phyloP scores from a whole-genome alignment of 1,140 invertebrate species.

The Andricus grossulariae region DNA sequence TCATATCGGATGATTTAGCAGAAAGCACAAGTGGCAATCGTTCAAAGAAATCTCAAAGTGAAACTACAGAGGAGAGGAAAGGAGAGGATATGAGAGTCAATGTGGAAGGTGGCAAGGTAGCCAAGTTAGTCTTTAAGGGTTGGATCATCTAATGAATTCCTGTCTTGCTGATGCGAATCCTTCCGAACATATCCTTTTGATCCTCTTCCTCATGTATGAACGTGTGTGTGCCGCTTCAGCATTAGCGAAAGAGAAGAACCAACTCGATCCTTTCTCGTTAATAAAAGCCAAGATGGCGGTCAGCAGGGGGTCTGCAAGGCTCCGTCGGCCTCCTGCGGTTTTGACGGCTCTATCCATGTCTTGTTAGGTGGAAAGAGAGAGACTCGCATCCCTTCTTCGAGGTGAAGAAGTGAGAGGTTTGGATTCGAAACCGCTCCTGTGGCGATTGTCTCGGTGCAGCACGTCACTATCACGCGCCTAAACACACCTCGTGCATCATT shows the following conservation, averaged over 20 bases:
- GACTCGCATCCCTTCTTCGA: constrained; percentile 47
- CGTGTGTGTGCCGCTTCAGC: constrained; percentile 21
- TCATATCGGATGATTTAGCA: constrained; percentile 30
- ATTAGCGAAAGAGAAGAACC: constrained; percentile 50
- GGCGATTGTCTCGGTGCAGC: constrained; percentile 66
- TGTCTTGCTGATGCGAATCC: constrained; percentile 59
- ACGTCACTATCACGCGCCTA: constrained; percentile 74
- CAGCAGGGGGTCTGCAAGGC: constrained; percentile 71
- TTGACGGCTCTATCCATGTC: constrained; percentile 76
- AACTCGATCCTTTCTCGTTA: constrained; percentile 70
- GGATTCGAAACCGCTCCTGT: constrained; percentile 71
- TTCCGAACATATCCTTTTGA: constrained; percentile 53
- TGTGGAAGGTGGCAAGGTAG: constrained; percentile 57
- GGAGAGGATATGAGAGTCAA: constrained; percentile 42
- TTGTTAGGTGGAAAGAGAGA: constrained; percentile 62
- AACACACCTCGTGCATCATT: constrained; percentile 76
- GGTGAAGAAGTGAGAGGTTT: constrained; percentile 59
- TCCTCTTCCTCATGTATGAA: constrained; percentile 49
- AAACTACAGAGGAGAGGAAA: constrained; percentile 37
- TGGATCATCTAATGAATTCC: constrained; percentile 68
- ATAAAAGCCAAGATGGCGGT: constrained; percentile 74
- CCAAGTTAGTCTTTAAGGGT: constrained; percentile 66
- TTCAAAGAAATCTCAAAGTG: constrained; percentile 28
- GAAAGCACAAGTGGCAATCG: constrained; percentile 13
- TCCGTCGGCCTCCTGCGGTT: constrained; percentile 72